Base-by-base conservation (phyloP, 2,797 vertebrate species). In the Tauraco hartlaubi region DNA sequence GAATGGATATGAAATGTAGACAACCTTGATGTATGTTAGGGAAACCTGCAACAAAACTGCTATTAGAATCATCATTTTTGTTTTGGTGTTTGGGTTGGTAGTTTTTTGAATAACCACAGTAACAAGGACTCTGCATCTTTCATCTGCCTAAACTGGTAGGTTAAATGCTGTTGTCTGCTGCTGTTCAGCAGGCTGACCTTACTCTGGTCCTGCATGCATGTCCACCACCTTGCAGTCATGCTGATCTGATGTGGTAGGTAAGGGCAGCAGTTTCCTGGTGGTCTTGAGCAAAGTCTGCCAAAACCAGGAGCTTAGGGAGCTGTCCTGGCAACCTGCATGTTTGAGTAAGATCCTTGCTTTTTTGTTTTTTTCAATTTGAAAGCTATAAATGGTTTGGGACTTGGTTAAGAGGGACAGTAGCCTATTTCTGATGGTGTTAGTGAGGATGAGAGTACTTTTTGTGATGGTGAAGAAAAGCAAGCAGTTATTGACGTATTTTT, bases 91-190 rank as follows among this genome's bases (percentile, higher is more conserved):
- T 58, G 35, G 3, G 8, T 46, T 78, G 15, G 39, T n/a, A 55
- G 9, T 26, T 56, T 75, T 61, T 61, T 48, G 1, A 5, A 12
- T 74, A 64, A n/a, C 10, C 3, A 4, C 16, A 0, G 0, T 23
- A 31, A 52, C 23, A 26, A 74, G 23, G 41, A 33, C 21, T 46
- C 26, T 8, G 5, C 8, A 6, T 66, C 43, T 59, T 66, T 63
- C 20, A 19, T 44, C 31, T 73, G 6, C n/a, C 22, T 64, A 3
- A 62, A 25, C 18, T 7, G 14, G 33, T 48, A 31, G 62, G 20
- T 54, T 51, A 29, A 84, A 58, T 33, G 25, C n/a, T 58, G 31
- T 19, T 68, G 5, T 46, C 17, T 29, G 39, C 39, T 41, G 39
- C 39, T 41, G 5, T 78, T 78, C 59, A 33, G 56, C 23, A 21